A percentile compares a stretch with the other conserved stretches of the same genome.
Conservation (phyloP, 2,113 vertebrate genomes). For the Motacilla alba region DNA sequence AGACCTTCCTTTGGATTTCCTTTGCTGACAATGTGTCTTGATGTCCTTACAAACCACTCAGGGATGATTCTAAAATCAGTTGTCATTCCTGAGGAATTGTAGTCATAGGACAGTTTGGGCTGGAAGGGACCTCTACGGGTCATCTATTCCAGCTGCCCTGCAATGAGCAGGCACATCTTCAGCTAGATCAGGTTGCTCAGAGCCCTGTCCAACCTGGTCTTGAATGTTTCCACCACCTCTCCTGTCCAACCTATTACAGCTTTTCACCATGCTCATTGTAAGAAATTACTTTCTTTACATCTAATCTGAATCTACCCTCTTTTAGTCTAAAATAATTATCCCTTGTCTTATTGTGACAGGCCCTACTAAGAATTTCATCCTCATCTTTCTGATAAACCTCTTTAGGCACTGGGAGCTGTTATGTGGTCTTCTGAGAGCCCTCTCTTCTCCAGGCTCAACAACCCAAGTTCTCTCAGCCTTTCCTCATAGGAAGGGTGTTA, state of each 20-base stretch:
- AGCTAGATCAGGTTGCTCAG: not conserved
- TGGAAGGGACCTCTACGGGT: not conserved
- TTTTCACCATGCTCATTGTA: not conserved
- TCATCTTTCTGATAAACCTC: not conserved
- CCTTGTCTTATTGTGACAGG: not conserved
- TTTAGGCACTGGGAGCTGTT: not conserved
- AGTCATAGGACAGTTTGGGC: not conserved
- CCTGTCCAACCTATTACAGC: not conserved
- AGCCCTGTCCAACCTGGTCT: not conserved
- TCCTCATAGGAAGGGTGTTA: not conserved
- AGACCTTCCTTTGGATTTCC: not conserved
- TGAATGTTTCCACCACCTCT: not conserved
- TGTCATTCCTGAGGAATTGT: not conserved
- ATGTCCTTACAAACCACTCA: not conserved
- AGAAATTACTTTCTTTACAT: not conserved
- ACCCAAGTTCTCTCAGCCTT: not conserved
- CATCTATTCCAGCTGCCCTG: not conserved
- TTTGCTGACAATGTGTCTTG: not conserved
- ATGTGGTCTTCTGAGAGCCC: not conserved
- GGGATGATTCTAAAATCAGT: not conserved
- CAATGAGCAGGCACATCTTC: not conserved
- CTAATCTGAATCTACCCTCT: not conserved
- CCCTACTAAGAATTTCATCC: not conserved
- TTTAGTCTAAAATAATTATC: not conserved
- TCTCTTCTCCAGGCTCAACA: not conserved